These are phyloP conservation scores for Cactoblastis cactorum DNA, from an alignment of 2,888 invertebrate species.

Conservation along the genomic window DNA sequence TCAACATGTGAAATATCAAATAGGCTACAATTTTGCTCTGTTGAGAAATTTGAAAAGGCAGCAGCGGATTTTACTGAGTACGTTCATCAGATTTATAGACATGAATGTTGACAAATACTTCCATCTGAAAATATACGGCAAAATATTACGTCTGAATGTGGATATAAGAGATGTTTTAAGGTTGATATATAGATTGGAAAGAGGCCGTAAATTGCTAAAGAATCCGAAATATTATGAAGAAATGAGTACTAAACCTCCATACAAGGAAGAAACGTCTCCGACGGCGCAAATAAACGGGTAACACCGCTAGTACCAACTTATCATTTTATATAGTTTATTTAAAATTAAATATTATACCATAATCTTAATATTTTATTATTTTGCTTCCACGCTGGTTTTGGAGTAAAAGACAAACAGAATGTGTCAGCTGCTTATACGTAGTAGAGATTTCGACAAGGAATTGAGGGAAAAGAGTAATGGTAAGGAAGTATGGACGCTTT, in stretches of 20 bases:
- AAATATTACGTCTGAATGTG: background rate
- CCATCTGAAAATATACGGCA: slow-evolving; percentile 1
- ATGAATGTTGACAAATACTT: background rate
- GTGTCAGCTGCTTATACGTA: no score
- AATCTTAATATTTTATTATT: no score
- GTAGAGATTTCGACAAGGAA: no score
- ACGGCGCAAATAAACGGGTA: no score
- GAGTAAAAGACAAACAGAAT: no score
- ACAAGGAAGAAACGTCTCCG: background rate
- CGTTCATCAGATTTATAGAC: background rate
- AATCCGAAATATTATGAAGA: background rate
- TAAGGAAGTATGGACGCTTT: no score
- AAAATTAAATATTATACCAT: no score
- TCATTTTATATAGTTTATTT: no score
- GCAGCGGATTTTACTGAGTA: background rate
- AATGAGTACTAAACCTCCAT: background rate
- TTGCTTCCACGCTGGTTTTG: no score
- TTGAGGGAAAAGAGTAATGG: no score
- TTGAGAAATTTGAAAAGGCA: slow-evolving; percentile 1
- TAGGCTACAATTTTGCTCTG: background rate
- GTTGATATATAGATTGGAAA: background rate
- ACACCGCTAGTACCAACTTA: no score
- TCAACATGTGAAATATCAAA: background rate
- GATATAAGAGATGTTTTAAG: slow-evolving; percentile 3
- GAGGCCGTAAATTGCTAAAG: background rate